Base-by-base conservation (phyloP, 2,888 invertebrate genomes). In the Caenorhabditis doughertyi region DNA sequence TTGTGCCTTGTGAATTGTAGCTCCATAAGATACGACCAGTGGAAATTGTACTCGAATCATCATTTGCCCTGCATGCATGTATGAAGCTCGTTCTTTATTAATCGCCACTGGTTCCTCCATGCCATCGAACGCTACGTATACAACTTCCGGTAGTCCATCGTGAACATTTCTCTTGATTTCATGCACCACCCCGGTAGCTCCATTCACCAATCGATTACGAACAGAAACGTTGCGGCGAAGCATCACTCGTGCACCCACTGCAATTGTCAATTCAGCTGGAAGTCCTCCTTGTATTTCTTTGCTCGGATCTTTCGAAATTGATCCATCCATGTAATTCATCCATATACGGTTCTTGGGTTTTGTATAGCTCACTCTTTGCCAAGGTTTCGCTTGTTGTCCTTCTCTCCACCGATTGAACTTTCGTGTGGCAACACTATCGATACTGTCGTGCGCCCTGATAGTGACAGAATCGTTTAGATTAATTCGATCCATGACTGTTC, bases 1-100 rank as follows among this genome's bases (percentile, higher is more conserved):
- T 42, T 84, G 81, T 4, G 55, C 35, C 32, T 84, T 84, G 42
- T 84, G 84, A 4, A 79, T 55, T 1, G 84, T 81, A 5, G 71
- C 73, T 1, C 53, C 81, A 35, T 71, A 81, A 0, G 84, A 68
- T 35, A 79, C 18, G 4, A 56, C 51, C 7, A 84, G 23, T 0
- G 84, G 84, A 53, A 84, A 83, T 47, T 76, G 76, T 0, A 7
- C 9, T 8, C 83, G 62, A 9, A 42, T 42, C 42, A 51, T 13
- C 11, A 47, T 49, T 5, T 56, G 35, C n/a, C 77, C 81, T 5
- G 21, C 16, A 7, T 16, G 18, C 21, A 44, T 18, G 29, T 51
- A 49, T 56, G 21, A 60, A n/a, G 29, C 55, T 16, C 11, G 11
- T 18, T 11, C 4, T 32, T 21, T 29, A 8, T 0, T 18, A 16